Percentiles rank a stretch among this genome's conserved stretches.
Evolutionary conservation across 2,888 invertebrate genomes (phyloP).

Genomic region (Polyommatus icarus): DNA sequence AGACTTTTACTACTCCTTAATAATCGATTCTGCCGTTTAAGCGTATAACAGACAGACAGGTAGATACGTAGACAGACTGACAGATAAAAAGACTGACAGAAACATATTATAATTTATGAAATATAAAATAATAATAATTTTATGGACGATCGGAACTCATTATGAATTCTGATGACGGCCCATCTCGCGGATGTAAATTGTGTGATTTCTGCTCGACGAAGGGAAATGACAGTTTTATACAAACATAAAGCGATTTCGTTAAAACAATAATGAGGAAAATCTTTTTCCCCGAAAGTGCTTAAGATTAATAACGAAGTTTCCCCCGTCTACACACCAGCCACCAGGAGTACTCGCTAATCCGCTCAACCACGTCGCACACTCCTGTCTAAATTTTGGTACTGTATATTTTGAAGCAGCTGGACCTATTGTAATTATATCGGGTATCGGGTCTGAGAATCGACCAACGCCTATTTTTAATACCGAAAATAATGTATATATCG

Average conservation of each 20-base stretch:
- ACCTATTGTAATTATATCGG: neutral
- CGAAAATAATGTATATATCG: neutral
- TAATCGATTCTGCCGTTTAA: too few relatives aligned
- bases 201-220: neutral
- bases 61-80: too few relatives aligned
- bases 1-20: too few relatives aligned
- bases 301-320: slow-evolving; percentile 15
- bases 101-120: too few relatives aligned
- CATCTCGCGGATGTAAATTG: neutral
- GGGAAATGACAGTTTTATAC: slow-evolving; percentile 3
- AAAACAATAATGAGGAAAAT: slow-evolving; percentile 8
- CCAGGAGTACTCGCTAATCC: neutral
- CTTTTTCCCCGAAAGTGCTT: neutral
- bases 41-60: too few relatives aligned
- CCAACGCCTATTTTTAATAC: neutral
- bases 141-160: neutral
- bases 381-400: neutral
- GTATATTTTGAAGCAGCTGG: neutral
- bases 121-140: too few relatives aligned
- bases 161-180: neutral
- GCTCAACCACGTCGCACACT: neutral
- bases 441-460: neutral
- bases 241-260: slow-evolving; percentile 8
- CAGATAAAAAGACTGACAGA: too few relatives aligned
- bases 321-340: neutral